Conservation (phyloP, 2,888 invertebrate genomes). For the Sphaerophoria taeniata region DNA sequence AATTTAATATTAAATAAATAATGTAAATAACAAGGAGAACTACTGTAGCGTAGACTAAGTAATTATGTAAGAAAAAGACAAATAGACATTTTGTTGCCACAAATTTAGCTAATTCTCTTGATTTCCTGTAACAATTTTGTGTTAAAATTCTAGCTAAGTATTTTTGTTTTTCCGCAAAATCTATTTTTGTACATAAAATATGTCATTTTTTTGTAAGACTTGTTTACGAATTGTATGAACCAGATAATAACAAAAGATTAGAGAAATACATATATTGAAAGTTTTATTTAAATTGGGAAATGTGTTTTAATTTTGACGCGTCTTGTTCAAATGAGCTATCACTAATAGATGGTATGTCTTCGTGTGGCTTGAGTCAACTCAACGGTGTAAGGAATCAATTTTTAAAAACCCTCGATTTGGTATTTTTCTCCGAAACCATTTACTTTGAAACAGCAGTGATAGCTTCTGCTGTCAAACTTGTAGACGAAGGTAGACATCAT, state of each 20-base stretch:
- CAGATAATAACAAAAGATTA: constrained; percentile 30
- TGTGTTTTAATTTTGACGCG: no score
- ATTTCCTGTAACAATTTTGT: constrained; percentile 2
- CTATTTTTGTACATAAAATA: constrained; percentile 52
- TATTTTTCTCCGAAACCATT: no score
- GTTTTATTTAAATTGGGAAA: constrained; percentile 14
- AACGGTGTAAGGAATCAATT: no score
- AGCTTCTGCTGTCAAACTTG: no score
- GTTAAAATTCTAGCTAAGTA: constrained; percentile 13
- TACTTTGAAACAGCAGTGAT: no score
- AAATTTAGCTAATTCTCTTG: constrained; percentile 47
- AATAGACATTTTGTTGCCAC: constrained; percentile 23
- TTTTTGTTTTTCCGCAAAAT: neutral
- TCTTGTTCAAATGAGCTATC: no score
- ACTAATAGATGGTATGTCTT: no score
- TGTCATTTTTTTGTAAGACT: constrained; percentile 18
- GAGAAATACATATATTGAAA: constrained; percentile 44
- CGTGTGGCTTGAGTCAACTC: no score
- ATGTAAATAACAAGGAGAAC: constrained; percentile 50
- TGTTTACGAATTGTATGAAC: neutral
- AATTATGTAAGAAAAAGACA: constrained; percentile 42
- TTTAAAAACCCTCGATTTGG: no score
- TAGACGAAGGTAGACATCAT: no score
- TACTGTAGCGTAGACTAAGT: constrained; percentile 52
- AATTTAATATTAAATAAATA: constrained; percentile 37